Base-by-base conservation (phyloP, 2,888 invertebrate species). In the Chymomyza procnemis region DNA sequence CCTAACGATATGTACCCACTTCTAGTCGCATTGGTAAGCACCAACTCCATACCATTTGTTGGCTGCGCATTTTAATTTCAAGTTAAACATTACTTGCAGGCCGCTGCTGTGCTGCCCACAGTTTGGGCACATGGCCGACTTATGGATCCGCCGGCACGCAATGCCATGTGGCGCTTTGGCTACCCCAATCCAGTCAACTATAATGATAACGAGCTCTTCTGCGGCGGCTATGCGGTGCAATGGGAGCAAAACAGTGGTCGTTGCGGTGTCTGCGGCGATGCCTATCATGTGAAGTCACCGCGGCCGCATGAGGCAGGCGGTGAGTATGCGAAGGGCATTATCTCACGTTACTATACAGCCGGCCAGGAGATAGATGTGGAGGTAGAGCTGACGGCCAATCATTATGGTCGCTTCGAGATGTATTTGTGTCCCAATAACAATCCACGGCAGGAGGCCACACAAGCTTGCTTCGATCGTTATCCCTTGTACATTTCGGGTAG, bases 101-200 rank as follows among this genome's bases (percentile, higher is more conserved):
- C 59, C 6, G 60, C 60, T 22, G 60, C 60, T 22, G 21, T 75
- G 65, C 18, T 78, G 66, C 74, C 74, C 1, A 14, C 30, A 46
- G 95, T 94, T 0, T 91, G 92, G 74, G 95, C 95, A 8, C 97
- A 97, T 92, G 97, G 97, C 3, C 92, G 97, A 50, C 92, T 98
- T 71, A 96, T 97, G 95, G 96, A 97, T 90, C 98, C 98, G 0
- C 97, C 98, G 2, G 95, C 97, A 0, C 93, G 98, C 69, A 97
- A 97, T 92, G 95, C 96, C 59, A 97, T 97, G 97, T 98, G 98
- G 98, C 93, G 98, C 69, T 96, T 96, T 88, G 98, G 98, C 0
- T 98, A 95, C 91, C 95, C 96, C n/a, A 97, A 96, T 91, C 97
- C 97, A 1, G 96, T 96, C 68, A 97, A 98, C 91, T 98, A 97